Base-by-base conservation (phyloP, 1,140 invertebrate genomes). In the Andrena cerasifolii region DNA sequence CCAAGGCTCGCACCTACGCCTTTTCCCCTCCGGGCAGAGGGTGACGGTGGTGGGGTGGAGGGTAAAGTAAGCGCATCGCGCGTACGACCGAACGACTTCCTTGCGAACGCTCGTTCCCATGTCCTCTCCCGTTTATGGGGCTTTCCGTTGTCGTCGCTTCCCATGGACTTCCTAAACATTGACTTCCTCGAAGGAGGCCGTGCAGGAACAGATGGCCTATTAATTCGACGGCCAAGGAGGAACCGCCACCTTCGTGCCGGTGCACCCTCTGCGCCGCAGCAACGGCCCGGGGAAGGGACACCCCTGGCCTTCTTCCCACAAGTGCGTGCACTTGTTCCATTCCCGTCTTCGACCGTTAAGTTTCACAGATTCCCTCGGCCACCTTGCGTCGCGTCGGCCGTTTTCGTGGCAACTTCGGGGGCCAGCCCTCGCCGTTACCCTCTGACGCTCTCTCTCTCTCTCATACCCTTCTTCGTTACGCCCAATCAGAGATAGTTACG, bases 151-250 rank as follows among this genome's bases (percentile, higher is more conserved):
- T 91, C 91, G 88, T 86, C 84, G 90, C 88, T 93, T 93, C 92
- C 91, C 92, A 93, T 92, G 91, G 88, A 91, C 90, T 91, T 92
- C 90, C 91, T 92, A 92, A 93, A 92, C 91, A 92, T 90, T 90
- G 87, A 93, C 91, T 93, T 93, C 92, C 92, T 92, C 88, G 87
- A 91, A 87, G 85, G 78, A 89, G 83, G 21, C 61, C 43, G n/a
- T 18, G 40, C 54, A 82, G 76, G 36, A 79, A 87, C 92, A 93
- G 90, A 91, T 93, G 92, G 91, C 84, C 90, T 90, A 90, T 92
- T 92, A 92, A 91, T 91, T 91, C 89, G 86, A 88, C 80, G 84
- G 85, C 84, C 86, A 83, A 82, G 82, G 84, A 85, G 82, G 65
- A 80, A 88, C 83, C 76, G 74, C 53, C 63, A 81, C 49, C 43